Conservation (phyloP, 1,140 invertebrate species). For the Diploscapter pachys region DNA sequence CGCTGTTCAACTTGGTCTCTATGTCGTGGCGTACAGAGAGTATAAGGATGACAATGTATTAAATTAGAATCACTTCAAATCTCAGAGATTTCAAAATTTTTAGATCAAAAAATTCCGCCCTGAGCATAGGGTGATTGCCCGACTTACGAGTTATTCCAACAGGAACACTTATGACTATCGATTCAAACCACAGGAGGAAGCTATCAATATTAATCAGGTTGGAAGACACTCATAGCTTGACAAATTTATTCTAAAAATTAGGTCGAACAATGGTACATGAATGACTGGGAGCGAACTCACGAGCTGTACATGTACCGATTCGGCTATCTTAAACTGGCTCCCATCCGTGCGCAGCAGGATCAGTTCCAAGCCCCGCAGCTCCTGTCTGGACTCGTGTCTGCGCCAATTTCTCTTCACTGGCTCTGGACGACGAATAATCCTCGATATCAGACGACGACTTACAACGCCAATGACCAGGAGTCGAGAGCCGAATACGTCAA, state of each 20-base stretch:
- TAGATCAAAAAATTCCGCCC: conserved; percentile 59
- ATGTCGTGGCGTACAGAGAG: conserved; percentile 58
- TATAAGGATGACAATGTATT: conserved; percentile 50
- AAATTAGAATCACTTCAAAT: not conserved
- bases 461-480: conserved; percentile 40
- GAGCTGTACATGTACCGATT: conserved; percentile 55
- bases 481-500: conserved; percentile 44
- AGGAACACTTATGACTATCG: conserved; percentile 54
- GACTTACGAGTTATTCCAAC: conserved; percentile 49
- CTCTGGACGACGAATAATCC: conserved; percentile 57
- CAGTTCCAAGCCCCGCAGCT: conserved; percentile 1
- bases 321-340: conserved; percentile 57
- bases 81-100: conserved; percentile 20
- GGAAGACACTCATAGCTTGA: not conserved
- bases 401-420: conserved; percentile 58
- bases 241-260: conserved; percentile 14
- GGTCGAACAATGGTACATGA: conserved; percentile 52
- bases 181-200: conserved; percentile 54
- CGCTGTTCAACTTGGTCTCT: conserved; percentile 52
- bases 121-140: conserved; percentile 51
- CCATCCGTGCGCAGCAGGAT: conserved; percentile 35
- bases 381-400: conserved; percentile 51
- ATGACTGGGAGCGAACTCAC: conserved; percentile 56
- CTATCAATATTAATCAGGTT: conserved; percentile 55
- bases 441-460: conserved; percentile 46